Evolutionary conservation across 2,797 vertebrate genomes (phyloP), one percentile per base, ranked within the genome.

Genomic region (Anableps anableps): DNA sequence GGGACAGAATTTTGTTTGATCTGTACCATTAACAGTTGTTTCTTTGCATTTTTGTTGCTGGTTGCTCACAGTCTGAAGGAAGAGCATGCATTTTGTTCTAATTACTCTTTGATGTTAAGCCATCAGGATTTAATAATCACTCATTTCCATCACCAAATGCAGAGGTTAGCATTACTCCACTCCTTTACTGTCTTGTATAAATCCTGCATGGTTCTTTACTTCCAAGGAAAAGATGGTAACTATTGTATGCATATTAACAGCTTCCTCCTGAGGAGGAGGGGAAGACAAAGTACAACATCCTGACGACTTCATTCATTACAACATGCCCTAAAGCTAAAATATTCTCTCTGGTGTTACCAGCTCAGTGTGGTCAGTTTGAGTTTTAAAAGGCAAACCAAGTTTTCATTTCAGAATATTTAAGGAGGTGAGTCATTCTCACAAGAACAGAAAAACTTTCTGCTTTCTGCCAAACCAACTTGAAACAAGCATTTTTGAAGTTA

Each of bases 261-360:
- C 53, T 74, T 78, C 41, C 82, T 87, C n/a, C 58, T 31, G 29
- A 78, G 72, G 58, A 84, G 66, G 47, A 77, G 38, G 60, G 36
- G 47, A 72, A 34, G 38, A 77, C 70, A 34, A 76, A 72, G 77
- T 55, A 77, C 75, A 85, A 70, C 9, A 55, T 66, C 68, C 58
- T 74, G 66, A 72, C 80, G 78, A 84, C 77, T 79, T 81, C 66
- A 88, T 90, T 91, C 55, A 86, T 87, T 90, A 79, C 71, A 79
- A 23, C 55, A 26, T 16, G n/a, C 78, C 88, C 81, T 45, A 19
- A 72, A 83, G 83, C 74, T 45, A 77, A 76, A 80, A 51, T 45
- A 53, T 75, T 53, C 26, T 85, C 79, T 80, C 70, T 48, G 76
- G 80, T 83, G 80, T 82, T 74, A 34, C 68, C 55, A 73, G 75